Evolutionary conservation across 2,888 invertebrate species (phyloP), one percentile per base, ranked within the genome.

Genomic region (Hydrotaea cyrtoneurina): DNA sequence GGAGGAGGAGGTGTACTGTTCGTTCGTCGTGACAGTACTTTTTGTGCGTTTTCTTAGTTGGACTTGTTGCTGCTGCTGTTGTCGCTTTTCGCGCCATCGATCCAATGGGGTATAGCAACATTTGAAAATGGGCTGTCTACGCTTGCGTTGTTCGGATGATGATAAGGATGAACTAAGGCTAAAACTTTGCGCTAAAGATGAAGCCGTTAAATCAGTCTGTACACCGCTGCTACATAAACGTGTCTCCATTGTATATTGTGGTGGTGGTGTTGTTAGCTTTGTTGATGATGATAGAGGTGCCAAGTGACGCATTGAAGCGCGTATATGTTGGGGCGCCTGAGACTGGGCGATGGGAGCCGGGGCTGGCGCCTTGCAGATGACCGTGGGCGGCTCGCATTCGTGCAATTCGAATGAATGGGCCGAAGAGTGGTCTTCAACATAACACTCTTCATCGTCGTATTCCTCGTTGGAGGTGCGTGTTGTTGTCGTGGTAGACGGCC

Each of bases 81-180:
- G 87, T 36, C 91, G 89, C 64, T 90, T 88, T 53, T 90, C 90
- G 74, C 92, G 91, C 92, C 92, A 92, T 64, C 92, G 91, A 89
- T 92, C 92, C 80, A 92, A 88, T 23, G 92, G 92, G 86, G 92
- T 92, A 72, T 92, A 92, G 86, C 92, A 92, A 88, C 92, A 92
- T 84, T 92, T 91, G 85, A 92, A 92, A 87, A 92, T 90, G 39
- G 92, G 91, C 64, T 91, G 88, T 75, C 88, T 88, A 72, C 90
- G 89, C 53, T 89, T 86, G 46, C 87, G 86, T 72, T 89, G 87
- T 13, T 88, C 86, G 43, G 85, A 75, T 43, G 87, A 86, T 62
- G 88, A 87, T 76, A 87, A 86, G 76, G 87, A 87, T 85, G 90
- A 86, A 21, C 91, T 90, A 55, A 83, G 80, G 78, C 81, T 86